Conservation (phyloP, 2,888 invertebrate species). For the Coleophora flavipennella region DNA sequence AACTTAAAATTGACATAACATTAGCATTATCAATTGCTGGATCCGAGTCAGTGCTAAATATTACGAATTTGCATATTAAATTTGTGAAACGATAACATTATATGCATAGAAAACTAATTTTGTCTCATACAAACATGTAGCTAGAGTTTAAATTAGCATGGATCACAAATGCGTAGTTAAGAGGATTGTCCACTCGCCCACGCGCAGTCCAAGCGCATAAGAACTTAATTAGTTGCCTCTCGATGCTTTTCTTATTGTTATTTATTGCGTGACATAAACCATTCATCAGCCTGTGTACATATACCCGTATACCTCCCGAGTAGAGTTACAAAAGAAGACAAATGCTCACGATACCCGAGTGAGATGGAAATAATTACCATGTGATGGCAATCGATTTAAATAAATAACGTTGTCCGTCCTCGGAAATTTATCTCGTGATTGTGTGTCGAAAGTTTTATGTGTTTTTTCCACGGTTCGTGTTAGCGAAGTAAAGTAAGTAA, state of each 20-base stretch:
- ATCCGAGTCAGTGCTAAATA: slow-evolving; percentile 46
- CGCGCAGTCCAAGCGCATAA: slow-evolving; percentile 47
- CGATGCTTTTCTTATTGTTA: slow-evolving; percentile 47
- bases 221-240: slow-evolving; percentile 66
- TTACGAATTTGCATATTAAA: slow-evolving; percentile 43
- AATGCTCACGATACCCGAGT: slow-evolving; percentile 22
- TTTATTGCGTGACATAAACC: slow-evolving; percentile 52
- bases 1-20: slow-evolving; percentile 35
- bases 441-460: slow-evolving; percentile 2
- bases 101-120: background rate
- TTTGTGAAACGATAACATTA: slow-evolving; percentile 17
- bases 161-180: slow-evolving; percentile 33
- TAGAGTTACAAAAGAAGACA: slow-evolving; percentile 38
- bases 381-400: slow-evolving; percentile 6
- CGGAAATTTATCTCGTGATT: background rate
- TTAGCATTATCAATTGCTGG: slow-evolving; percentile 58
- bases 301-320: slow-evolving; percentile 28
- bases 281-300: slow-evolving; percentile 49
- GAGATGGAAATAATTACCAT: slow-evolving; percentile 14
- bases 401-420: background rate
- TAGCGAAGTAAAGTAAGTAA: slow-evolving; percentile 1
- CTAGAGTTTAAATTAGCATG: slow-evolving; percentile 26
- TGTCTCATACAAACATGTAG: background rate
- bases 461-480: background rate
- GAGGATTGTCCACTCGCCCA: slow-evolving; percentile 40